Evolutionary conservation across 2,113 vertebrate genomes (phyloP).

Genomic region (Arothron firmamentum): DNA sequence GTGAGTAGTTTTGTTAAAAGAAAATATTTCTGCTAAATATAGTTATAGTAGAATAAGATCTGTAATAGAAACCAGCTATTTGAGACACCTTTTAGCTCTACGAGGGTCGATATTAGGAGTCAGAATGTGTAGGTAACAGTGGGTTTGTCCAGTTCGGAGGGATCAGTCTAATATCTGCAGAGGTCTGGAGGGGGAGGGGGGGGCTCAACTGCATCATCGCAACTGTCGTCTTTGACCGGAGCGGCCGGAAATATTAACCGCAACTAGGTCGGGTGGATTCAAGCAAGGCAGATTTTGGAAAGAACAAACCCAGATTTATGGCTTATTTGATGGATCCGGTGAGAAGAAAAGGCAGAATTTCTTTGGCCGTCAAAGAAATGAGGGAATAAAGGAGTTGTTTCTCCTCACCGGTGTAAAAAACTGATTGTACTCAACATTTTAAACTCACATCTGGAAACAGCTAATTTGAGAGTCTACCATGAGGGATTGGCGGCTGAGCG

Average conservation of each 20-base stretch:
- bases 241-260: constrained; percentile 71
- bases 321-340: constrained; percentile 34
- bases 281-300: constrained; percentile 74
- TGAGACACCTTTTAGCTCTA: constrained; percentile 79
- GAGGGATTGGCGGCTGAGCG: constrained; percentile 20
- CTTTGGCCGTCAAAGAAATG: constrained; percentile 54
- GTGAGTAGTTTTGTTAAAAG: constrained; percentile 90
- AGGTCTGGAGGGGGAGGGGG: constrained; percentile 11
- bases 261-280: constrained; percentile 85
- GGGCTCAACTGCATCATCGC: constrained; percentile 36
- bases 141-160: constrained; percentile 56
- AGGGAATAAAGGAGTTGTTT: constrained; percentile 13
- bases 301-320: constrained; percentile 43
- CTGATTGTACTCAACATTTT: constrained; percentile 40
- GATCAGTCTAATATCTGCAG: constrained; percentile 27
- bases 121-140: constrained; percentile 41
- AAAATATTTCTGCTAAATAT: constrained; percentile 83
- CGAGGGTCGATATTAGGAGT: constrained; percentile 51
- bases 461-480: constrained; percentile 20
- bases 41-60: constrained; percentile 80
- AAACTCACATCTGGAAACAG: constrained; percentile 26
- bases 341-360: constrained; percentile 45
- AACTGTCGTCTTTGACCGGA: constrained; percentile 18
- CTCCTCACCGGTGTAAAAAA: constrained; percentile 26
- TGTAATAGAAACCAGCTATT: constrained; percentile 99